These are phyloP conservation scores for Tribolium madens DNA, from an alignment of 1,140 invertebrate species.

Conservation along the genomic window DNA sequence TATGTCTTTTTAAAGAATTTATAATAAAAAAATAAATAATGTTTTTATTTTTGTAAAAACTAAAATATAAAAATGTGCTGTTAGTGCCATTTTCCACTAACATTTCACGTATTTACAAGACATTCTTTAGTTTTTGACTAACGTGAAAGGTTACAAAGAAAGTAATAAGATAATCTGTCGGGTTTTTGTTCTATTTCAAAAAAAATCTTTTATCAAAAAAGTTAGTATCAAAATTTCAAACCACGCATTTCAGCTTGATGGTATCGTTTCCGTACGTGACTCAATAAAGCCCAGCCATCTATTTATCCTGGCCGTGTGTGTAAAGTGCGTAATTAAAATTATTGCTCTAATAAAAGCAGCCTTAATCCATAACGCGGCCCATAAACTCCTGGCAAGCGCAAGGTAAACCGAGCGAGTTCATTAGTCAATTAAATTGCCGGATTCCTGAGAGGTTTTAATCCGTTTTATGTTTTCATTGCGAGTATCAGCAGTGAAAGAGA, in stretches of 20 bases:
- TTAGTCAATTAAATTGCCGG: slow-evolving; percentile 29
- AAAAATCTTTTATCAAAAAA: too few relatives aligned
- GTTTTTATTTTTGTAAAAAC: too few relatives aligned
- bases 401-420: slow-evolving; percentile 31
- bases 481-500: neutral
- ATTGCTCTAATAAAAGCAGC: slow-evolving; percentile 27
- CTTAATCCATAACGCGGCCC: slow-evolving; percentile 28
- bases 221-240: too few relatives aligned
- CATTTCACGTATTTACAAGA: too few relatives aligned
- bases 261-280: neutral
- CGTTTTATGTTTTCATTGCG: slow-evolving; percentile 25
- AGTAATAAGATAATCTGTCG: too few relatives aligned
- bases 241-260: neutral
- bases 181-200: too few relatives aligned
- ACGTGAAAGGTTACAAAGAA: too few relatives aligned
- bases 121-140: too few relatives aligned
- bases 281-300: slow-evolving; percentile 2
- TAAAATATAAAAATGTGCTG: too few relatives aligned
- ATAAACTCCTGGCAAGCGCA: slow-evolving; percentile 29
- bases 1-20: too few relatives aligned
- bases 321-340: slow-evolving; percentile 38
- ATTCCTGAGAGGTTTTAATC: slow-evolving; percentile 36
- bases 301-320: slow-evolving; percentile 28
- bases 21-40: too few relatives aligned
- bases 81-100: too few relatives aligned